Base-by-base conservation (phyloP, 2,888 invertebrate species). In the Eurytoma californica region DNA sequence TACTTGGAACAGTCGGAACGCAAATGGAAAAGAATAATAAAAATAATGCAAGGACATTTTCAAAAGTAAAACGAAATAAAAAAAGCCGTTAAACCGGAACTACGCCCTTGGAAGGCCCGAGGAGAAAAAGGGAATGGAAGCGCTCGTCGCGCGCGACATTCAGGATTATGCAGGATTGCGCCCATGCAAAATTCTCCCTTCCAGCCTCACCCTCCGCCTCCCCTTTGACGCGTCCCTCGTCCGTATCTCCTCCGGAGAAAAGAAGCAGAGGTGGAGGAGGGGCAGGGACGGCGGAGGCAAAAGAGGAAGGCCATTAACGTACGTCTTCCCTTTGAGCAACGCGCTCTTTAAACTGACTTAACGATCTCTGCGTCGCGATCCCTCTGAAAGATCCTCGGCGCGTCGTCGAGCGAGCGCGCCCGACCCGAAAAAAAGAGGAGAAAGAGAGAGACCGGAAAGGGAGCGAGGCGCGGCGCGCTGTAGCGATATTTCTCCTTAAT, bases 321-420 rank as follows among this genome's bases (percentile, higher is more conserved):
- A 67, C 63, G 70, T 53, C 80, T 73, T 77, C 74, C 72, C 72
- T 74, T 80, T 80, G 77, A 80, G 47, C 72, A 78, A 79, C 79
- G 82, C 79, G 82, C 79, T 80, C 65, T 77, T 77, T 72, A 81
- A 79, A 79, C 49, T 66, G 68, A 80, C 69, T 73, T 77, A 77
- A 79, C 75, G 77, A 81, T 74, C 77, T 68, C 58, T 18, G 24
- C 20, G 57, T 30, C 67, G 49, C 16, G 20, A 24, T 65, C 51
- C 55, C 30, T 51, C n/a, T 53, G 53, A 55, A 65, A 70, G 55
- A 69, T 70, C 58, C 55, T 53, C 16, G 20, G 5, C 57, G 30
- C 65, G 20, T 18, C 14, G 3, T 39, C 51, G 24, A 9, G 39
- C 7, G 39, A 39, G 39, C 39, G 39, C 0, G n/a, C 16, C 63